These are phyloP conservation scores for Lutjanus argentimaculatus DNA, from an alignment of 2,797 vertebrate genomes.

Conservation along the genomic window DNA sequence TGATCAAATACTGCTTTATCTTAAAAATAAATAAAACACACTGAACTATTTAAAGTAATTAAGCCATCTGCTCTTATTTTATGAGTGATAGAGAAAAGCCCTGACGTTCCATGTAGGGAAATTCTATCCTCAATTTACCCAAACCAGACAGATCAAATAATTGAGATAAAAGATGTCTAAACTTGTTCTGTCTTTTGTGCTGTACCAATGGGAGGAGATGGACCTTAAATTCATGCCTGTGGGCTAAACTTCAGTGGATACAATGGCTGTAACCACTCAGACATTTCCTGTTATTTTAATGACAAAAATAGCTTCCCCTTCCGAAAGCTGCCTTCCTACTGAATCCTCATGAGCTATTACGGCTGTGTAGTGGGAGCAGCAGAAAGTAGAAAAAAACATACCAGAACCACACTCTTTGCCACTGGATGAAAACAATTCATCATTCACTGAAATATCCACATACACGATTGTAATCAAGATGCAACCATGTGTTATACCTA, in stretches of 20 bases:
- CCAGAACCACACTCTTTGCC: not conserved
- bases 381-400: not conserved
- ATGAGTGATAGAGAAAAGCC: not conserved
- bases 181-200: constrained; percentile 20
- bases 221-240: constrained; percentile 20
- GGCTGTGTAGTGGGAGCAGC: constrained; percentile 10
- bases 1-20: not conserved
- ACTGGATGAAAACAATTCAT: not conserved
- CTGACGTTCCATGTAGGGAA: not conserved
- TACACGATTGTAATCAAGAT: not conserved
- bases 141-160: constrained; percentile 32
- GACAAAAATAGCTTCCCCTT: constrained; percentile 64
- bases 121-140: not conserved
- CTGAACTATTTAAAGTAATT: not conserved
- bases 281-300: constrained; percentile 74
- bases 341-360: constrained; percentile 25
- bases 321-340: constrained; percentile 43
- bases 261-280: constrained; percentile 41
- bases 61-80: not conserved
- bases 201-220: constrained; percentile 1
- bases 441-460: not conserved
- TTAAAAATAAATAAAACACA: not conserved
- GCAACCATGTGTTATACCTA: constrained; percentile 85
- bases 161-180: constrained; percentile 31
- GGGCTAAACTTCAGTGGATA: constrained; percentile 25